These are phyloP conservation scores for Craniophora ligustri DNA, from an alignment of 2,888 invertebrate genomes.

Conservation along the genomic window DNA sequence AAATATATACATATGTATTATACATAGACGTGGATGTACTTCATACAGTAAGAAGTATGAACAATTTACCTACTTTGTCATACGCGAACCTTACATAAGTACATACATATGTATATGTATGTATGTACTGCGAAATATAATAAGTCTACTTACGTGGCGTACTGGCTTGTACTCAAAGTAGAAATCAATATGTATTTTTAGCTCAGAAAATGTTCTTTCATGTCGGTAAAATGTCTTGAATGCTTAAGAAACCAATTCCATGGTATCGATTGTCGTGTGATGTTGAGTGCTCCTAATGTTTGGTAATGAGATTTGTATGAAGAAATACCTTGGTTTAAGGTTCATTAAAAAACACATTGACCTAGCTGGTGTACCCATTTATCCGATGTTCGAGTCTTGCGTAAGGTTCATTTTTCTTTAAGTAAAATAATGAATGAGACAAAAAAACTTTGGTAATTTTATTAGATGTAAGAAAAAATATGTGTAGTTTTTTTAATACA, in stretches of 20 bases:
- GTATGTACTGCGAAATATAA: constrained; percentile 13
- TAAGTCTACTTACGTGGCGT: constrained; percentile 4
- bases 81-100: no score
- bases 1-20: no score
- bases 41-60: background rate
- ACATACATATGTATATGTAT: background rate
- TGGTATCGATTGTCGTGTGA: background rate
- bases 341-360: no score
- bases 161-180: constrained; percentile 10
- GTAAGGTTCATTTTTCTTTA: no score
- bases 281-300: constrained; percentile 6
- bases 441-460: no score
- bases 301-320: constrained; percentile 8
- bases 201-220: constrained; percentile 13
- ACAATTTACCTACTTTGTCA: background rate
- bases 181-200: constrained; percentile 47
- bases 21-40: no score
- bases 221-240: constrained; percentile 13
- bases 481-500: no score
- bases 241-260: constrained; percentile 14
- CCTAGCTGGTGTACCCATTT: no score
- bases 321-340: background rate
- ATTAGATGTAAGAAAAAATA: no score
- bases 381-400: no score
- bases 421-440: no score